Conservation (phyloP, 2,113 vertebrate genomes). For the Nicator chloris region DNA sequence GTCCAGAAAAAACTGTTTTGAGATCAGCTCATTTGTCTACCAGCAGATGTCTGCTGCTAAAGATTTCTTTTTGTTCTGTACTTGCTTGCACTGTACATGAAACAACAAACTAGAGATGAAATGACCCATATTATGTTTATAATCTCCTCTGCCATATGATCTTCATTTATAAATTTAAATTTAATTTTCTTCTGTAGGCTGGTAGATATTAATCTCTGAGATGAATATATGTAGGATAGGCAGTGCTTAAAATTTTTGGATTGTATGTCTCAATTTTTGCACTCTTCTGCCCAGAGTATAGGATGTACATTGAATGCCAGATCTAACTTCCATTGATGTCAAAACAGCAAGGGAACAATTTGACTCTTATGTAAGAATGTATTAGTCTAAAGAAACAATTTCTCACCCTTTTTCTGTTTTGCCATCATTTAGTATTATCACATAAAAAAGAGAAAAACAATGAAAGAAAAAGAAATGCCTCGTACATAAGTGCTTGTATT, state of each 20-base stretch:
- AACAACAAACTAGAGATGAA: constrained; percentile 8
- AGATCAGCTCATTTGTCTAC: not conserved
- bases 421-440: not conserved
- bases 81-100: not conserved
- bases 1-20: not conserved
- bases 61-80: not conserved
- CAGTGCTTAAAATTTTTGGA: not conserved
- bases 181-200: constrained; percentile 36
- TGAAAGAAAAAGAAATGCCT: not conserved
- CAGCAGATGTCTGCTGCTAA: not conserved
- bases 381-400: not conserved
- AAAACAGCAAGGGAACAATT: not conserved
- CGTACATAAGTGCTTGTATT: not conserved
- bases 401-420: not conserved
- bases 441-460: not conserved
- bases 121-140: not conserved
- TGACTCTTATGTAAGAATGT: not conserved
- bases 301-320: not conserved
- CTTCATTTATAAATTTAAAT: constrained; percentile 8
- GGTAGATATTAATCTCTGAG: not conserved
- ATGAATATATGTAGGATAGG: not conserved
- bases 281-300: not conserved
- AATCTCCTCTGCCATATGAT: not conserved
- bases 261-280: not conserved
- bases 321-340: not conserved